Base-by-base conservation (phyloP, 2,797 vertebrate species). In the Melanotaenia pygmaea region DNA sequence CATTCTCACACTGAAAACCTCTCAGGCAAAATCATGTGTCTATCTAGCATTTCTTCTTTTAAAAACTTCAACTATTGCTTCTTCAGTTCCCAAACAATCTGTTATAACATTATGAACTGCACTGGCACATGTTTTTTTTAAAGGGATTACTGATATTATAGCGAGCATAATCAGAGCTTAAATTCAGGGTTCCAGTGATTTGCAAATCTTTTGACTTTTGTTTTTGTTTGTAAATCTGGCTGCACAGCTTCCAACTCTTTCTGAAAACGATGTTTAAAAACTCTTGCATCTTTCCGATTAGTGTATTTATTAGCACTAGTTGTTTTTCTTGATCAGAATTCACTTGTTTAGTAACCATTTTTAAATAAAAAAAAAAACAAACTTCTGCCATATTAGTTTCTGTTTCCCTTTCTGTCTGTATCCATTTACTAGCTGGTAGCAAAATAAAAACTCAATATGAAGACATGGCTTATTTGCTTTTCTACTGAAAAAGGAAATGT, bases 401-500 rank as follows among this genome's bases (percentile, higher is more conserved):
- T 5, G 1, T 60, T 61, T 63, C 40, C 30, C 4, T 0, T 22
- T 61, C 7, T 62, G 24, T 54, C 24, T 12, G 9, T 9, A 0
- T 59, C 22, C 45, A 32, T 67, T 77, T 79, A 64, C 60, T 32
- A 68, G 47, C 26, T 59, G 54, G 54, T 13, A 61, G 57, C 26
- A 77, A 87, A 77, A 81, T 16, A 79, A 11, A 83, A 77, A 58
- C 74, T 50, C 54, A 80, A 66, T 59, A 81, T 77, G 64, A 84
- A 83, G 40, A 75, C 37, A 57, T 32, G 2, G 35, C 30, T 53
- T 81, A 67, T 89, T 86, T 88, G 65, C 51, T 76, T 68, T 78
- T 71, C 53, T 43, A 28, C 72, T 63, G 60, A 78, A 83, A 87
- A 75, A 61, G 72, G 53, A 84, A 80, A 81, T 12, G 37, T 90